Evolutionary conservation across 2,888 invertebrate genomes (phyloP), one percentile per base, ranked within the genome.

Genomic region (Archips xylosteana): DNA sequence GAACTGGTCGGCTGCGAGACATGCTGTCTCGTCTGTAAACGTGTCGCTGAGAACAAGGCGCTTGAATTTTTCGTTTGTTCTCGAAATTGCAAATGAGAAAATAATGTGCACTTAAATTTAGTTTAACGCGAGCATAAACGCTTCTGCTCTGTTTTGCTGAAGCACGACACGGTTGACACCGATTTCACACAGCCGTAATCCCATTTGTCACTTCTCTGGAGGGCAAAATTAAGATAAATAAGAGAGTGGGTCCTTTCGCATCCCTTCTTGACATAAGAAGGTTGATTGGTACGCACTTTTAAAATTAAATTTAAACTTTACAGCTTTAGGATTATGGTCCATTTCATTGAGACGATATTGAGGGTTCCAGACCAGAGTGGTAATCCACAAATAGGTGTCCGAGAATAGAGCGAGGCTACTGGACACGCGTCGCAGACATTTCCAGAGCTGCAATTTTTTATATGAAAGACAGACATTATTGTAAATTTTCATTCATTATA

Each of bases 391-490:
- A 94, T 94, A 94, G 93, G 88, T 87, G 89, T 89, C 89, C 91
- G 85, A 93, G 92, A 94, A 94, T 94, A 94, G 94, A 92, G 90
- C 93, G 94, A 94, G 94, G 94, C 93, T 92, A 92, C 92, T 93
- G 92, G 76, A 75, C 76, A 76, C 74, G 70, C 76, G 70, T 66
- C 72, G 74, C 75, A 70, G 70, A 70, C 75, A 77, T 76, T 89
- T 91, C 91, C 92, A 91, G 90, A 82, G 83, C 83, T 80, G 85
- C 83, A 82, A 85, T 83, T 80, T 80, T 85, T 88, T 64, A 39
- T 47, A 60, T 10, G 59, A 45, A n/a, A n/a, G 51, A 51, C 54
- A 62, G 67, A 61, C 74, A 59, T 75, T 66, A 69, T 71, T 70
- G 63, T 75, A 69, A 68, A 51, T 54, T 39, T 23, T 36, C 64